A percentile compares a stretch with the other conserved stretches of the same genome.
Evolutionary conservation across 2,113 vertebrate genomes (phyloP).

Genomic region (Chloroceryle aenea): DNA sequence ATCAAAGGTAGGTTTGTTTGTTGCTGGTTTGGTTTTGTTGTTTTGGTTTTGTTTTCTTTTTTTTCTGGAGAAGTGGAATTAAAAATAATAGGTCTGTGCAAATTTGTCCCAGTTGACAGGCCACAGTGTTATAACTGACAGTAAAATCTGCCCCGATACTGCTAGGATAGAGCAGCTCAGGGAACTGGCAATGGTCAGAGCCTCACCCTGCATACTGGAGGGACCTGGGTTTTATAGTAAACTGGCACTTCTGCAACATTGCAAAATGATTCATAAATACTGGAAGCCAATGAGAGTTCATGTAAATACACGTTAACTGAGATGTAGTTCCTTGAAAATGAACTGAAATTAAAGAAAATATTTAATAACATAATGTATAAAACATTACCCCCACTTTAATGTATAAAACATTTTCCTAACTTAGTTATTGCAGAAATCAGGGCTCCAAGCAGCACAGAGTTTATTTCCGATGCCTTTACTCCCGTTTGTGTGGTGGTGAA

Average conservation of each 20-base stretch:
- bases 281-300: neutral
- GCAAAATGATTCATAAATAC: neutral
- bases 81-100: neutral
- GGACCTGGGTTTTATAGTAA: neutral
- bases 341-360: constrained; percentile 39
- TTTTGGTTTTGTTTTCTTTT: neutral
- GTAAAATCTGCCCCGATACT: neutral
- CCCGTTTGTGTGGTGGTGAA: neutral
- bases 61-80: neutral
- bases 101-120: neutral
- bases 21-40: neutral
- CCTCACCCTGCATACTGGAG: rapidly evolving
- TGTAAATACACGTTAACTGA: constrained; percentile 12
- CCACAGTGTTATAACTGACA: neutral
- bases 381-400: constrained; percentile 20
- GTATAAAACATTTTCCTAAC: neutral
- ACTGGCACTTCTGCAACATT: neutral
- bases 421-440: constrained; percentile 3
- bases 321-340: constrained; percentile 21
- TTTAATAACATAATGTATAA: constrained; percentile 29
- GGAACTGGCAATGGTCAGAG: neutral
- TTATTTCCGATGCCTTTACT: constrained; percentile 12
- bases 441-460: neutral
- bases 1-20: neutral
- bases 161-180: neutral